Conservation (phyloP, 2,888 invertebrate species). For the Himalopsyche anomala region DNA sequence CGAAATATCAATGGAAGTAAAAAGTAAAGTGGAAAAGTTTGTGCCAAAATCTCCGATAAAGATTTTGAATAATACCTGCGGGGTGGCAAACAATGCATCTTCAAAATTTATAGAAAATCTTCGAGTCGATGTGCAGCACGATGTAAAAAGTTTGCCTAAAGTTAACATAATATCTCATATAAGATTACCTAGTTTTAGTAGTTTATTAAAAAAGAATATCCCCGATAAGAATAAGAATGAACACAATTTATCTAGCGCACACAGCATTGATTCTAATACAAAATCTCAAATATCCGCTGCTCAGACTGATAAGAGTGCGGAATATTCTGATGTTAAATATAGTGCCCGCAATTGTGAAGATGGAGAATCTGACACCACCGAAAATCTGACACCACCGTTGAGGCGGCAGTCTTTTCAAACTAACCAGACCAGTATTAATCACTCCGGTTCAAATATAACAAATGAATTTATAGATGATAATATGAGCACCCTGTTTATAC, state of each 20-base stretch:
- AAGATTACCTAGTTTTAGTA: conserved; percentile 59
- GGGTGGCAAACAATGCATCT: background rate
- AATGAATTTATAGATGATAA: background rate
- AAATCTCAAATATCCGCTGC: background rate
- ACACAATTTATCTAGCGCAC: background rate
- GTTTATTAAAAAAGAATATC: conserved; percentile 32
- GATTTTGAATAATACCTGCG: conserved; percentile 26
- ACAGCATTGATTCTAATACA: background rate
- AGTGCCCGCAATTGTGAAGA: background rate
- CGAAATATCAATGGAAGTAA: background rate
- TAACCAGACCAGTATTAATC: conserved; percentile 33
- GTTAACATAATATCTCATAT: conserved; percentile 43
- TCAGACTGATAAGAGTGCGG: background rate
- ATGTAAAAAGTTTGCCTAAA: conserved; percentile 46
- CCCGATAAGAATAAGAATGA: background rate
- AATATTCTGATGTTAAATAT: background rate
- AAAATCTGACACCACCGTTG: background rate
- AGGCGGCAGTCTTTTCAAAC: background rate
- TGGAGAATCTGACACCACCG: background rate
- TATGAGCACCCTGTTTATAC: background rate
- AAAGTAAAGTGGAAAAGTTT: conserved; percentile 17
- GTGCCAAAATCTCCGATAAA: conserved; percentile 36
- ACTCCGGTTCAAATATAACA: background rate
- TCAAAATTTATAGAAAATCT: background rate
- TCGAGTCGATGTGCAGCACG: background rate